Percentiles rank a stretch among this genome's conserved stretches.
phyloP scores from a whole-genome alignment of 2,888 invertebrate species.

The Cheilosia vulpina region DNA sequence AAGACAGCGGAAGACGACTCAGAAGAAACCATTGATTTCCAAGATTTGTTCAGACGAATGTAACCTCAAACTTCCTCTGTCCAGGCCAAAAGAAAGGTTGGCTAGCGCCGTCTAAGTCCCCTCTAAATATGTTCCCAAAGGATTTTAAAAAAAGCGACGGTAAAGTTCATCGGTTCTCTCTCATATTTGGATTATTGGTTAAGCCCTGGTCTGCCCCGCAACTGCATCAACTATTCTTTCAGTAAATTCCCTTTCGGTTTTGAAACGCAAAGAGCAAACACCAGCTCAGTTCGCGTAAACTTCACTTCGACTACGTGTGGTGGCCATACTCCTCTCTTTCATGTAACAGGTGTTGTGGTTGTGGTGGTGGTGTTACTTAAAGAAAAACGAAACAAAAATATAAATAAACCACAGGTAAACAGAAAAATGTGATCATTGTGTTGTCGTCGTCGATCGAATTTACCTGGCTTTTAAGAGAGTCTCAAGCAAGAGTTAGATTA shows the following conservation, averaged over 20 bases:
- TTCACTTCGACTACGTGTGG: slow-evolving; percentile 25
- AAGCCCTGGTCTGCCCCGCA: no score
- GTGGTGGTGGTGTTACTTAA: not conserved
- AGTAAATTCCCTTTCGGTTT: slow-evolving; percentile 28
- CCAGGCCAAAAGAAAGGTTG: no score
- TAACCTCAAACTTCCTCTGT: no score
- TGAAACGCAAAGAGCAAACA: not conserved
- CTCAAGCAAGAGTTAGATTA: slow-evolving; percentile 38
- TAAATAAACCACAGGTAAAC: slow-evolving; percentile 37
- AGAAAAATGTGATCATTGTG: slow-evolving; percentile 7
- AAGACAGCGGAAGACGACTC: no score
- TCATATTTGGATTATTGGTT: no score
- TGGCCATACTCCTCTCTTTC: slow-evolving; percentile 30
- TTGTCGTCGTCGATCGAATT: slow-evolving; percentile 1
- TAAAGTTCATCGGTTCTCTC: no score
- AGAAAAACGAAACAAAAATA: not conserved
- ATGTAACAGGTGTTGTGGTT: slow-evolving; percentile 44
- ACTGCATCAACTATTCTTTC: not conserved
- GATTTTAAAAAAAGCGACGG: no score
- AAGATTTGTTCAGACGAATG: no score
- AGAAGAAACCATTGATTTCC: no score
- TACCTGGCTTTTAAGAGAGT: slow-evolving; percentile 53
- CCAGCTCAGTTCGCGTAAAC: slow-evolving; percentile 40
- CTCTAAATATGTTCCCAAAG: no score
- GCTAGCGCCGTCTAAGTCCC: no score